Conservation (phyloP, 2,113 vertebrate species). For the Daphoenositta chrysoptera region DNA sequence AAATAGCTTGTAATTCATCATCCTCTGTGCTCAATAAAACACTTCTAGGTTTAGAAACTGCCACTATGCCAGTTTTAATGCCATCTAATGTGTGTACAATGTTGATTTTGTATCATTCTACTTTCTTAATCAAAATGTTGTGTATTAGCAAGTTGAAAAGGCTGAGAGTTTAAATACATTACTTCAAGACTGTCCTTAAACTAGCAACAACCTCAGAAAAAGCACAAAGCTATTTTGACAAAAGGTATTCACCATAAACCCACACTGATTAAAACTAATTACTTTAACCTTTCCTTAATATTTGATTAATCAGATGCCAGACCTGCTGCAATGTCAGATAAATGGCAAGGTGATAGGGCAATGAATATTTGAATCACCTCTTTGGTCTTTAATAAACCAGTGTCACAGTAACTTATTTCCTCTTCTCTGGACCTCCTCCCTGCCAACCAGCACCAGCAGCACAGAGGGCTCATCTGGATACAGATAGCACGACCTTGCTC, state of each 20-base stretch:
- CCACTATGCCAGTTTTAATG: not conserved
- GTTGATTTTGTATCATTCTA: not conserved
- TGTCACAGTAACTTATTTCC: not conserved
- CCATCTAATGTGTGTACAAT: not conserved
- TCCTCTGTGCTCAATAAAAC: not conserved
- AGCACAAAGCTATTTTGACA: not conserved
- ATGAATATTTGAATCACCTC: not conserved
- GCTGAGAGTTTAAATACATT: not conserved
- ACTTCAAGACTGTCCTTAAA: not conserved
- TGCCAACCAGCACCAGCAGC: not conserved
- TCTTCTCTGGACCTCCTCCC: not conserved
- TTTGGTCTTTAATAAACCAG: not conserved
- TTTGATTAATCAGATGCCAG: not conserved
- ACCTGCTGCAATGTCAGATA: not conserved
- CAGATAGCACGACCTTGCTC: not conserved
- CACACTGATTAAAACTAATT: not conserved
- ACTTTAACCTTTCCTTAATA: not conserved
- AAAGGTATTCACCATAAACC: not conserved
- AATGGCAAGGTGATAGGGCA: not conserved
- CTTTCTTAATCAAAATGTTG: not conserved
- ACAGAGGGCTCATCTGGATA: not conserved
- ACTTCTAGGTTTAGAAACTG: not conserved
- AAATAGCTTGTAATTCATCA: not conserved
- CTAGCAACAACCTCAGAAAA: not conserved
- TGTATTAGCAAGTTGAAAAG: not conserved